A percentile compares a stretch with the other conserved stretches of the same genome.
Evolutionary conservation across 2,888 invertebrate species (phyloP).

Genomic region (Lasioglossum lativentre): DNA sequence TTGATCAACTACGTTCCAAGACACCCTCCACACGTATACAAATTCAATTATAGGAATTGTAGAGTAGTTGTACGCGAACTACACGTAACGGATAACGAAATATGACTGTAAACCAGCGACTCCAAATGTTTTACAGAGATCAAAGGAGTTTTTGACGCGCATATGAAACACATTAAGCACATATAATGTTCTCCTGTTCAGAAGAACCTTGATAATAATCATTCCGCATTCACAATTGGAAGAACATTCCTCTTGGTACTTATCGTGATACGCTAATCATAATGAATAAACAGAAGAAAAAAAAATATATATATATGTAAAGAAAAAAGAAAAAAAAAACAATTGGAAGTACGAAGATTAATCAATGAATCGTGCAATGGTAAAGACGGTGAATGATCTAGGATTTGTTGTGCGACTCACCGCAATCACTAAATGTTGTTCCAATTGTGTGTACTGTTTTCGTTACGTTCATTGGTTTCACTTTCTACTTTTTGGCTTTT

Average conservation of each 20-base stretch:
- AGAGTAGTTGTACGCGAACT: background rate
- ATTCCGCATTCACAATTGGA: slow-evolving; percentile 85
- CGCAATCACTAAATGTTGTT: slow-evolving; percentile 84
- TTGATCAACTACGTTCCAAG: background rate
- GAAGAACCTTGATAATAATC: slow-evolving; percentile 68
- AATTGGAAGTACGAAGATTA: slow-evolving; percentile 74
- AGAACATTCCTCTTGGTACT: slow-evolving; percentile 82
- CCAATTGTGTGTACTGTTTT: slow-evolving; percentile 84
- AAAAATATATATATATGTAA: slow-evolving; percentile 28
- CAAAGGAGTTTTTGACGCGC: slow-evolving; percentile 31
- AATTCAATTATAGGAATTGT: background rate
- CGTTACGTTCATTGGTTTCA: slow-evolving; percentile 82
- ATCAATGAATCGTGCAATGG: slow-evolving; percentile 82
- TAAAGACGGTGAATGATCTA: slow-evolving; percentile 82
- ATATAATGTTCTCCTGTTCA: slow-evolving; percentile 56
- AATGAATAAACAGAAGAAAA: slow-evolving; percentile 56
- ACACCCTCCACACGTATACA: background rate
- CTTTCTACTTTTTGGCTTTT: slow-evolving; percentile 85
- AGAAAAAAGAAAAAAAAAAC: slow-evolving; percentile 46
- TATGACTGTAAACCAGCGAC: slow-evolving; percentile 59
- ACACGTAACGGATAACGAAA: slow-evolving; percentile 45
- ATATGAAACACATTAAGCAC: slow-evolving; percentile 71
- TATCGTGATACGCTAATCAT: slow-evolving; percentile 68
- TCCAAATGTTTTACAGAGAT: slow-evolving; percentile 22
- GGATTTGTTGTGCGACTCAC: slow-evolving; percentile 83